phyloP scores from a whole-genome alignment of 1,140 invertebrate genomes.

The Danaus plexippus region DNA sequence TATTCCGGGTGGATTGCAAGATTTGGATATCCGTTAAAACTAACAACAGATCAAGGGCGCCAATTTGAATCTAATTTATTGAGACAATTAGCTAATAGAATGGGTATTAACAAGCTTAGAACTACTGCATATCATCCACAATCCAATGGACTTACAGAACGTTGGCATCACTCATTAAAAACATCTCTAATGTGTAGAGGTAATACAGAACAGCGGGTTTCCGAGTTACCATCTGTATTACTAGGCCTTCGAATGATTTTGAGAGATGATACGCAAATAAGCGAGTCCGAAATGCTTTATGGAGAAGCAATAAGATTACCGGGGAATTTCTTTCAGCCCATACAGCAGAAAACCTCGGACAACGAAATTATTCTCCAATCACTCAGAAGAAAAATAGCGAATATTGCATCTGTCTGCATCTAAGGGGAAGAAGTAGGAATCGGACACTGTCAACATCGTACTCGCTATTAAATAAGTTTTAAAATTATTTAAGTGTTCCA shows the following conservation, averaged over 20 bases:
- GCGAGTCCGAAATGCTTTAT: slow-evolving; percentile 13
- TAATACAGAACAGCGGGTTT: slow-evolving; percentile 6
- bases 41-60: too few species aligned
- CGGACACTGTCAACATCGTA: too few species aligned
- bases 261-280: slow-evolving; percentile 10
- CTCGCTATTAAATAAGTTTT: too few species aligned
- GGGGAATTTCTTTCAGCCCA: slow-evolving; percentile 9
- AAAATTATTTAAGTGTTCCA: too few species aligned
- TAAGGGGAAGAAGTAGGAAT: too few species aligned
- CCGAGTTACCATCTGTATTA: slow-evolving; percentile 13
- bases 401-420: too few species aligned
- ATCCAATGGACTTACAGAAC: slow-evolving; percentile 36
- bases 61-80: too few species aligned
- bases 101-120: slow-evolving; percentile 19
- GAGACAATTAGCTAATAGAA: neutral
- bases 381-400: slow-evolving; percentile 5
- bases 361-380: slow-evolving; percentile 8
- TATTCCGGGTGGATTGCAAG: too few species aligned
- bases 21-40: too few species aligned
- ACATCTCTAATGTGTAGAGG: slow-evolving; percentile 9
- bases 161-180: slow-evolving; percentile 30
- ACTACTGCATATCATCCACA: slow-evolving; percentile 42
- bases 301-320: slow-evolving; percentile 10
- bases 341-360: too few species aligned
- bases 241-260: slow-evolving; percentile 5